Conservation (phyloP, 1,140 invertebrate genomes). For the Drosophila eugracilis region DNA sequence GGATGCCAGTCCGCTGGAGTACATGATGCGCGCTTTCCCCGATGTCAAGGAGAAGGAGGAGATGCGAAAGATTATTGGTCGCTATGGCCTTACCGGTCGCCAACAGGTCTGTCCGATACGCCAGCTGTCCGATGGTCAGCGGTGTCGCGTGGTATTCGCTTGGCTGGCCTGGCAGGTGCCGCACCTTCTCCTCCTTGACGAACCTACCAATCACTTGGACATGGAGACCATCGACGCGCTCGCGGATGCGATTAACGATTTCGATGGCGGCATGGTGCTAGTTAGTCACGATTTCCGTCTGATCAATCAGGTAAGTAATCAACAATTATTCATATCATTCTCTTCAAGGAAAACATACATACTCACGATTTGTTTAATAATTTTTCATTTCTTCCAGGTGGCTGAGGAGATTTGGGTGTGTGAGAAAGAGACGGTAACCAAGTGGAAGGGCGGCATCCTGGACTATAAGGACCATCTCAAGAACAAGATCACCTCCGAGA, state of each 20-base stretch:
- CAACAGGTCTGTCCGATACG: conserved; percentile 99
- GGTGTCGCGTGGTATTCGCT: conserved; percentile 99
- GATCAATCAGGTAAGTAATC: conserved; percentile 94
- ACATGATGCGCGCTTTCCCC: conserved; percentile 99
- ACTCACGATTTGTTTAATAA: neutral
- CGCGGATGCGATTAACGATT: conserved; percentile 98
- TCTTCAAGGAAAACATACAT: no score
- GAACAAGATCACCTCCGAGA: conserved; percentile 78
- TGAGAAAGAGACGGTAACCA: conserved; percentile 97
- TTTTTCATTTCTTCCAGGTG: conserved; percentile 88
- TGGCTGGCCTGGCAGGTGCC: conserved; percentile 98
- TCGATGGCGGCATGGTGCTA: conserved; percentile 98
- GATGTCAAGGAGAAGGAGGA: conserved; percentile 99
- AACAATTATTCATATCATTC: neutral
- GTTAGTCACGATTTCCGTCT: conserved; percentile 99
- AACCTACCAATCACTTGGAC: conserved; percentile 99
- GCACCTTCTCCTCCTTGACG: conserved; percentile 97
- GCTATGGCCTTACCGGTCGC: conserved; percentile 97
- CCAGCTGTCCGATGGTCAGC: conserved; percentile 98
- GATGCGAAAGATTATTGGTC: conserved; percentile 99
- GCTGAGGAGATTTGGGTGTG: conserved; percentile 99
- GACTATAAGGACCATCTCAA: conserved; percentile 98
- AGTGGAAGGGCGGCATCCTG: conserved; percentile 98
- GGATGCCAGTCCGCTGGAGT: conserved; percentile 97
- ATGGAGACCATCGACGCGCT: conserved; percentile 99